phyloP scores from a whole-genome alignment of 2,888 invertebrate species.

The Odontothrips loti region DNA sequence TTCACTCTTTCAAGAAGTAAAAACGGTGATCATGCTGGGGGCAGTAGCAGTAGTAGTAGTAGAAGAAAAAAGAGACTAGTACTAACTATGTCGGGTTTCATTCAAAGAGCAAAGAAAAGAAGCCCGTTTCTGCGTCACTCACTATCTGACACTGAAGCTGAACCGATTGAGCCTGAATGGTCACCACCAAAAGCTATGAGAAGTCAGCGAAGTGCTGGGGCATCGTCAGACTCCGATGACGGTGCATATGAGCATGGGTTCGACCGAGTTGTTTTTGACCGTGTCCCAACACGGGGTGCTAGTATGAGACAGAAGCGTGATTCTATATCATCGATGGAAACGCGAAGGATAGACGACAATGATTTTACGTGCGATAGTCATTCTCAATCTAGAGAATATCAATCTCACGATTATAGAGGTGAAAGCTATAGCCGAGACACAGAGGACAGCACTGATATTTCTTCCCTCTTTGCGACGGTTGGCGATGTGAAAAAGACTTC shows the following conservation, averaged over 20 bases:
- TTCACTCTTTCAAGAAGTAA: background rate
- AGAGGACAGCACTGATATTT: slow-evolving; percentile 38
- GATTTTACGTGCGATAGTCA: background rate
- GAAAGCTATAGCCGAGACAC: background rate
- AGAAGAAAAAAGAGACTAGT: slow-evolving; percentile 75
- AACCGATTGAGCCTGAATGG: slow-evolving; percentile 46
- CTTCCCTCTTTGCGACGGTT: slow-evolving; percentile 65
- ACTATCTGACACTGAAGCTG: slow-evolving; percentile 66
- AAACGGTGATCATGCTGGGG: background rate
- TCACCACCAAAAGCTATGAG: slow-evolving; percentile 34
- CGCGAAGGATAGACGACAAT: background rate
- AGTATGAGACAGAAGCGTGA: background rate
- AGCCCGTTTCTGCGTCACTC: slow-evolving; percentile 56
- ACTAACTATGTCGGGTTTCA: slow-evolving; percentile 76
- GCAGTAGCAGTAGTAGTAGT: slow-evolving; percentile 27
- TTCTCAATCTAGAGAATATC: background rate
- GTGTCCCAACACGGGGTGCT: background rate
- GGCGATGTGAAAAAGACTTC: slow-evolving; percentile 66
- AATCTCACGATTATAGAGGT: background rate
- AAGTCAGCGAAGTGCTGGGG: slow-evolving; percentile 3
- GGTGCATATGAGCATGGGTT: background rate
- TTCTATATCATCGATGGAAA: slow-evolving; percentile 4
- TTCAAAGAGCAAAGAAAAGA: slow-evolving; percentile 77
- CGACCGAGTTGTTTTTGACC: background rate
- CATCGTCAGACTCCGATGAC: background rate